A percentile compares a stretch with the other conserved stretches of the same genome.
phyloP scores from a whole-genome alignment of 2,113 vertebrate species.

The Grantiella picta region DNA sequence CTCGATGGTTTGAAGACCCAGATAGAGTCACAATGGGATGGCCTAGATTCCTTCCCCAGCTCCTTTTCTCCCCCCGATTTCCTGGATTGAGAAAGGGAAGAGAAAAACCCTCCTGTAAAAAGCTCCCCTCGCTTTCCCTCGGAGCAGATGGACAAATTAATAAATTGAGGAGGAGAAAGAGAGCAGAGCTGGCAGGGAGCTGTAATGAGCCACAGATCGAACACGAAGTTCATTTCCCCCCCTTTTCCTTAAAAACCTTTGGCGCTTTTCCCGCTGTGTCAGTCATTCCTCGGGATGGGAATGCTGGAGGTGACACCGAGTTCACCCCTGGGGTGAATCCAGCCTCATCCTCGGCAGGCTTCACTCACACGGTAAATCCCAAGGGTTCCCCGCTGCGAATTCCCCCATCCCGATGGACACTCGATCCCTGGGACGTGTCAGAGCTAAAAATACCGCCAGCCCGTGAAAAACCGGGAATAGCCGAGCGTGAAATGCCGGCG shows the following conservation, averaged over 20 bases:
- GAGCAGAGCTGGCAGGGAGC: not conserved
- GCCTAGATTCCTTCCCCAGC: constrained; percentile 16
- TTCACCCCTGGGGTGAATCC: not conserved
- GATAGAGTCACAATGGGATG: not conserved
- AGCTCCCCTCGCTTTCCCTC: not conserved
- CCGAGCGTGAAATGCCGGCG: fast-evolving
- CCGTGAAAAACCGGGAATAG: not conserved
- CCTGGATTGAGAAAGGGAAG: not conserved
- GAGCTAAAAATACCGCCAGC: constrained; percentile 38
- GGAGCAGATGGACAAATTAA: constrained; percentile 3
- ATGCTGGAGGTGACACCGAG: not conserved
- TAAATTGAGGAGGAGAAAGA: not conserved
- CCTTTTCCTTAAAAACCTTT: not conserved
- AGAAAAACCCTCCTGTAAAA: not conserved
- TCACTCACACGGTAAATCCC: constrained; percentile 1
- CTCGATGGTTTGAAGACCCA: not conserved
- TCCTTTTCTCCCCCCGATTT: not conserved
- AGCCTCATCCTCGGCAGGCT: not conserved
- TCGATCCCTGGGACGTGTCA: not conserved
- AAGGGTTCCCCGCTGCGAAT: constrained; percentile 6
- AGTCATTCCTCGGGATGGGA: not conserved
- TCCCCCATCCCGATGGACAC: not conserved
- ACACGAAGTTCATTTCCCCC: fast-evolving
- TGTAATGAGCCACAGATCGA: not conserved
- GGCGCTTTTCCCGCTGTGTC: not conserved